Evolutionary conservation across 2,113 vertebrate genomes (phyloP).

Genomic region (Nothoprocta perdicaria): DNA sequence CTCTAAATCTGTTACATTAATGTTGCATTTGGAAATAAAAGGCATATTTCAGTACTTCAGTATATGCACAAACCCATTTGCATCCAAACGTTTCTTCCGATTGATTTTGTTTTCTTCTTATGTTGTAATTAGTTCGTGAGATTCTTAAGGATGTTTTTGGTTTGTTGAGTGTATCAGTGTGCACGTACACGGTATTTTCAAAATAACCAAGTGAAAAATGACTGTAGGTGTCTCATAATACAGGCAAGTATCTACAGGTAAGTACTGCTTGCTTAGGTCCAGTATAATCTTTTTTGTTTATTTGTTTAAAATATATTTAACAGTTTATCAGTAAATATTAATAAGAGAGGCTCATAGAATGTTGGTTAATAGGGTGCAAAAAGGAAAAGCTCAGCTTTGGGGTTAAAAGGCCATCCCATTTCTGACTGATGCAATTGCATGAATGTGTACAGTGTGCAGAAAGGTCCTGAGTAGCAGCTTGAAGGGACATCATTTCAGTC

Average conservation of each 20-base stretch:
- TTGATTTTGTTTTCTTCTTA: neutral
- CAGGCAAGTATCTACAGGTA: neutral
- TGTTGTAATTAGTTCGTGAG: neutral
- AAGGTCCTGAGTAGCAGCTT: neutral
- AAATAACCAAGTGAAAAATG: neutral
- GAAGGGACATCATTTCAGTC: neutral
- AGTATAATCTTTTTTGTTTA: neutral
- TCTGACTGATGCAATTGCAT: neutral
- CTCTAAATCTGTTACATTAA: neutral
- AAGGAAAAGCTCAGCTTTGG: neutral
- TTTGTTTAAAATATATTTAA: neutral
- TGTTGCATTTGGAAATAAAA: neutral
- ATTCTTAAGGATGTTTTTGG: neutral
- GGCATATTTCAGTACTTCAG: neutral
- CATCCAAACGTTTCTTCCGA: neutral
- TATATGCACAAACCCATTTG: neutral
- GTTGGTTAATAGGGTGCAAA: neutral
- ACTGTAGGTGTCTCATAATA: neutral
- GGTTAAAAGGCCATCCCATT: neutral
- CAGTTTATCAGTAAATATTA: neutral
- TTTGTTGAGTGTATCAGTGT: neutral
- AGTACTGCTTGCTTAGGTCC: rapidly evolving
- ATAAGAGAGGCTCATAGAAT: neutral
- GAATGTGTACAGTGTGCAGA: neutral
- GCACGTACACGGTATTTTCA: neutral